These are phyloP conservation scores for Lasioglossum pauxillum DNA, from an alignment of 2,888 invertebrate genomes.

Conservation along the genomic window DNA sequence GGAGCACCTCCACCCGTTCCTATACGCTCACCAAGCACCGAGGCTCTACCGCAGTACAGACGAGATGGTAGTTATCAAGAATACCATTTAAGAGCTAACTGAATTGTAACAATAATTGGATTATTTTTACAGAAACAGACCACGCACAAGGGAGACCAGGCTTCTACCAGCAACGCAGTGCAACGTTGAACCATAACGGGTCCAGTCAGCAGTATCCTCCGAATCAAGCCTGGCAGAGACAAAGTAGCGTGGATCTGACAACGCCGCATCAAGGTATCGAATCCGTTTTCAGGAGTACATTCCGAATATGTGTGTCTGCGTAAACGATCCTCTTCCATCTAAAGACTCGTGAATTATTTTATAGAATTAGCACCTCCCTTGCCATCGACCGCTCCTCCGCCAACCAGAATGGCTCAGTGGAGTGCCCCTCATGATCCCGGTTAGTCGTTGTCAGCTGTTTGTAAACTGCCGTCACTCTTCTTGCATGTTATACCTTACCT, in stretches of 20 bases:
- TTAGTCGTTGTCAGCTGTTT: slow-evolving; percentile 75
- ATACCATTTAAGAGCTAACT: background rate
- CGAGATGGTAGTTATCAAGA: slow-evolving; percentile 76
- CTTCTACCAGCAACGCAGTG: slow-evolving; percentile 80
- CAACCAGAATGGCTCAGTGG: slow-evolving; percentile 81
- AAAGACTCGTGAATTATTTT: slow-evolving; percentile 76
- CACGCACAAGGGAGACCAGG: slow-evolving; percentile 77
- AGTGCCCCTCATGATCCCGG: slow-evolving; percentile 81
- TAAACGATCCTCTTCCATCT: slow-evolving; percentile 80
- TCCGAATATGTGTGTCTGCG: slow-evolving; percentile 46
- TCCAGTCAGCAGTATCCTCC: slow-evolving; percentile 79
- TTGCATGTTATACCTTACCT: slow-evolving; percentile 44
- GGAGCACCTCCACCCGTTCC: slow-evolving; percentile 87
- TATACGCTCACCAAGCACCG: slow-evolving; percentile 83
- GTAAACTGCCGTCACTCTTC: slow-evolving; percentile 34
- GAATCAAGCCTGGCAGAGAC: slow-evolving; percentile 80
- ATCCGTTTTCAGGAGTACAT: background rate
- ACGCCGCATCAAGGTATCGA: slow-evolving; percentile 78
- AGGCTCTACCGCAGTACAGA: slow-evolving; percentile 79
- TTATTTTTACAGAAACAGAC: slow-evolving; percentile 70
- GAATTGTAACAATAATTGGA: background rate
- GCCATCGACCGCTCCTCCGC: slow-evolving; percentile 86
- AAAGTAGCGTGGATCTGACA: slow-evolving; percentile 77
- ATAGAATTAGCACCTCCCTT: slow-evolving; percentile 87
- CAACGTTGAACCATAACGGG: slow-evolving; percentile 81